Evolutionary conservation across 2,113 vertebrate species (phyloP).

Genomic region (Grantiella picta): DNA sequence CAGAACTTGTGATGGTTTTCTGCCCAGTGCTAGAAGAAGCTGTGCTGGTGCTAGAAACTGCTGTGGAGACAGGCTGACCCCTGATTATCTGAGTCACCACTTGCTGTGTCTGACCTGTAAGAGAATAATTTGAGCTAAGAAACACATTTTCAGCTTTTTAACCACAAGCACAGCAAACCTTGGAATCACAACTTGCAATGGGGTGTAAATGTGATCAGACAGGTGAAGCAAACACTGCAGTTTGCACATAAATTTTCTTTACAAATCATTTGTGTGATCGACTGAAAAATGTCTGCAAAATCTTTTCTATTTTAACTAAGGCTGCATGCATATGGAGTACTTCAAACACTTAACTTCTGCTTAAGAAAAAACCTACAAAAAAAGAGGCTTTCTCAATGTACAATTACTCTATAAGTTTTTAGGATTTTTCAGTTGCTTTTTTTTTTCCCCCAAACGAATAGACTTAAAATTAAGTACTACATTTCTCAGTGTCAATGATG

Average conservation of each 20-base stretch:
- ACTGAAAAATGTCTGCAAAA: background rate
- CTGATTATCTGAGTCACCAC: constrained; percentile 83
- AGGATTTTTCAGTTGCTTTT: background rate
- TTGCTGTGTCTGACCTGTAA: constrained; percentile 84
- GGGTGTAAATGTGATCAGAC: background rate
- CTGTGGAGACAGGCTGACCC: constrained; percentile 81
- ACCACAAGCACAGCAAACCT: background rate
- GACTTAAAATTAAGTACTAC: background rate
- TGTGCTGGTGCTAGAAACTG: constrained; percentile 70
- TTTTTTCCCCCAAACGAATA: background rate
- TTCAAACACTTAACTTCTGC: background rate
- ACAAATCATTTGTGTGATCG: background rate
- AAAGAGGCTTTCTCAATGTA: background rate
- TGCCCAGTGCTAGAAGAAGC: constrained; percentile 70
- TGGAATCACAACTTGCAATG: background rate
- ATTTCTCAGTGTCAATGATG: background rate
- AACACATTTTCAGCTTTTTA: background rate
- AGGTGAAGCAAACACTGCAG: background rate
- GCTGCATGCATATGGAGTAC: background rate
- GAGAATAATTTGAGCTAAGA: background rate
- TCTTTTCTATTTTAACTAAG: background rate
- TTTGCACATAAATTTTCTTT: background rate
- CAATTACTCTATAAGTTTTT: background rate
- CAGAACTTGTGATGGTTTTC: constrained; percentile 68
- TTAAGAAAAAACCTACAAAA: background rate